Evolutionary conservation across 2,797 vertebrate genomes (phyloP), one percentile per base, ranked within the genome.

Genomic region (Podarcis siculus): DNA sequence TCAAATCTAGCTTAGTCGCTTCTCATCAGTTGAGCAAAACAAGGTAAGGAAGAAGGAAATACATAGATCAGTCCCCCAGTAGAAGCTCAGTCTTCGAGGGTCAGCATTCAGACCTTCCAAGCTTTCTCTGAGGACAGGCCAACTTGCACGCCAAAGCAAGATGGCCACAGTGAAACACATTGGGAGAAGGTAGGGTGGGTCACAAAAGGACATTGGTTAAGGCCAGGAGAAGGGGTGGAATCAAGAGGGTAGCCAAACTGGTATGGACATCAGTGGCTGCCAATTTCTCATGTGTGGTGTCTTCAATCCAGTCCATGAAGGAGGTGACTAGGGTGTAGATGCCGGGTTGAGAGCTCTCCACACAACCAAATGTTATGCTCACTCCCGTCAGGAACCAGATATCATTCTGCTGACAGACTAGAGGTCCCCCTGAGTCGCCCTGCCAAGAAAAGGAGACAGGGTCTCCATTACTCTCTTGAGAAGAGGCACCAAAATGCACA

Each of bases 291-390:
- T 49, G n/a, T 32, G 21, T 79, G 0, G 30, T 55, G 3, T 12
- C 27, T 35, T 83, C 9, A 1, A 98, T 96, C 97, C 97, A 98
- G 0, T 67, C 2, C 0, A 73, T 67, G 75, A 97, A 95, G 4
- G 80, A 42, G 5, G 91, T 87, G 15, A 97, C 2, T 30, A n/a
- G 90, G 35, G 97, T 96, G 95, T 97, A 98, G 21, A 98, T 96
- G 0, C 97, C 97, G 0, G 97, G 97, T 64, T 77, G 95, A 12
- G 42, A 87, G n/a, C 92, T 87, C 4, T 96, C 90, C 13, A 96
- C 97, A 91, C 97, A 98, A 1, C 97, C 97, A 1, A 97, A 91
- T 0, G 97, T 97, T 97, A 97, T 97, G 71, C 97, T 98, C 76
- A 97, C 96, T 25, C 97, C 97, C 0, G 93, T 96, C 69, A 98